Base-by-base conservation (phyloP, 2,888 invertebrate genomes). In the Odontothrips loti region DNA sequence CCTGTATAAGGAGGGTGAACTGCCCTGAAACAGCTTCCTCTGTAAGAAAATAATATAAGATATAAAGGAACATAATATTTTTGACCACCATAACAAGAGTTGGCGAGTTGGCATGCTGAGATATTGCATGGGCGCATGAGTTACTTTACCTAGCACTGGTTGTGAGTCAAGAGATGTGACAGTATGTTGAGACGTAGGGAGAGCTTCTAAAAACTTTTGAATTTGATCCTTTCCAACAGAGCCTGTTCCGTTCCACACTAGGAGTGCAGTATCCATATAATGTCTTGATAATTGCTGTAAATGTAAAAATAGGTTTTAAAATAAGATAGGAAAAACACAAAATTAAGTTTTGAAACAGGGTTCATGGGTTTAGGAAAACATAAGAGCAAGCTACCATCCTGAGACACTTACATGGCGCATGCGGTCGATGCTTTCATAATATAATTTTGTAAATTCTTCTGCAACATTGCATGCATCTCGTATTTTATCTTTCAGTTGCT, bases 231-330 rank as follows among this genome's bases (percentile, higher is more conserved):
- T 93, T 10, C 96, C 96, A 81, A 90, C 91, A 0, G 94, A 90
- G 10, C 94, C 93, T 87, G 96, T 96, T 47, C 98, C 98, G 89
- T 98, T 97, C 97, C 97, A 98, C 79, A 95, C 93, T 80, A 97
- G 88, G n/a, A 93, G 89, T 10, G 94, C 96, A 43, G 92, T 91
- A 79, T 96, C 95, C 84, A 96, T 89, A 86, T 97, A 98, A 79
- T 97, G 88, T 85, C 93, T 93, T 0, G 92, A 90, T 86, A 96
- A 92, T 86, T 94, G 88, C 93, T 93, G 84, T 6, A 82, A 87
- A 87, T 84, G 82, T 81, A 83, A 82, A 81, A 79, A 79, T 47
- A 83, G 82, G 68, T 80, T 75, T 82, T 63, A 79, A 79, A 81
- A 79, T 79, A 51, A 20, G 68, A 29, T 48, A 11, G 20, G 43